Evolutionary conservation across 2,888 invertebrate genomes (phyloP).

Genomic region (Parasteatoda lunata): DNA sequence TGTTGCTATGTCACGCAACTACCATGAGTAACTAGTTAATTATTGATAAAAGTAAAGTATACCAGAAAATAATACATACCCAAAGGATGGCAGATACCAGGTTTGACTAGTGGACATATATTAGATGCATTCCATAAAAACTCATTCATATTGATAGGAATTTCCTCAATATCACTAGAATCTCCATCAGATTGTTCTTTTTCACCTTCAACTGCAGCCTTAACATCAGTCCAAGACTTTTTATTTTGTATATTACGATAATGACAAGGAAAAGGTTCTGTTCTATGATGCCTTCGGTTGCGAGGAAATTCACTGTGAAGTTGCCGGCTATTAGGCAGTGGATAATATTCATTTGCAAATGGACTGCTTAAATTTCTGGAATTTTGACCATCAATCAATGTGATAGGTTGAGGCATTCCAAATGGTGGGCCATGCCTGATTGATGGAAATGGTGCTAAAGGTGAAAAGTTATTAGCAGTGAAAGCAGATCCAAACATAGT

Average conservation of each 20-base stretch:
- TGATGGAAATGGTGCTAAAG: slow-evolving; percentile 1
- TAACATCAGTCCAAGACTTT: slow-evolving; percentile 32
- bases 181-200: neutral
- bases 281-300: neutral
- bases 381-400: neutral
- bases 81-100: slow-evolving; percentile 17
- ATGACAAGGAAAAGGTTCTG: slow-evolving; percentile 28
- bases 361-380: neutral
- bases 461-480: neutral
- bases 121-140: slow-evolving; percentile 22
- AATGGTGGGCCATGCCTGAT: neutral
- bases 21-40: no score
- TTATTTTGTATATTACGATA: slow-evolving; percentile 23
- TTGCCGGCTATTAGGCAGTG: neutral
- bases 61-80: neutral
- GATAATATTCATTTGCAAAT: neutral
- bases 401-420: neutral
- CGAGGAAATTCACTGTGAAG: neutral
- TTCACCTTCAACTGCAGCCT: slow-evolving; percentile 11
- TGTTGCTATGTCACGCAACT: no score
- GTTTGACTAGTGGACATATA: slow-evolving; percentile 33
- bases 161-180: slow-evolving; percentile 51
- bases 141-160: slow-evolving; percentile 29
- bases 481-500: slow-evolving; percentile 10
- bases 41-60: no score